Evolutionary conservation across 37 sponge, comb jelly and placozoan species (phyloP).

Genomic region (Petrosia ficiformis): DNA sequence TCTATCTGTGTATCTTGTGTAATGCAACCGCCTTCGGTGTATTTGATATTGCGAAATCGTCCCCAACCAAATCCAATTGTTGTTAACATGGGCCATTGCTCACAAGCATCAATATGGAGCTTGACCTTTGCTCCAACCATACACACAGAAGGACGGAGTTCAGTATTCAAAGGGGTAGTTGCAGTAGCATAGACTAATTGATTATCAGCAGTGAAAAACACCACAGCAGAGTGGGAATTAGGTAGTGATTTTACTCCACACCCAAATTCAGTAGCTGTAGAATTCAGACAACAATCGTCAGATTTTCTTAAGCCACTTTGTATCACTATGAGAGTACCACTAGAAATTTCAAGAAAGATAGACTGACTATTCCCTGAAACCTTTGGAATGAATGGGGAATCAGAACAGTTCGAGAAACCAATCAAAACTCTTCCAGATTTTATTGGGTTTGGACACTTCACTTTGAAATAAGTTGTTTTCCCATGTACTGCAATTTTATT

Average conservation of each 20-base stretch:
- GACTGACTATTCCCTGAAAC: background rate
- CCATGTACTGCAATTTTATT: background rate
- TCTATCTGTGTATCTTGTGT: too few relatives aligned
- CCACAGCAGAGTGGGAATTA: background rate
- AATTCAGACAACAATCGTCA: background rate
- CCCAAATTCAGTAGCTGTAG: slow-evolving; percentile 16
- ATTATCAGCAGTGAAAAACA: slow-evolving; percentile 53
- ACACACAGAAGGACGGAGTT: slow-evolving; percentile 19
- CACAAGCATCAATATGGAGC: slow-evolving; percentile 38
- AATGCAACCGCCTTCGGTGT: slow-evolving; percentile 10
- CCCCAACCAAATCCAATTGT: slow-evolving; percentile 68
- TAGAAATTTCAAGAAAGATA: slow-evolving; percentile 12
- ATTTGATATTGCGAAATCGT: slow-evolving; percentile 13
- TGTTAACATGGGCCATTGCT: slow-evolving; percentile 50
- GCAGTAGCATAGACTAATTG: slow-evolving; percentile 26
- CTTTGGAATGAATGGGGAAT: slow-evolving; percentile 7
- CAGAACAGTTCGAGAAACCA: slow-evolving; percentile 19
- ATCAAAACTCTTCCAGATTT: slow-evolving; percentile 27
- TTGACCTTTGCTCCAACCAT: slow-evolving; percentile 25
- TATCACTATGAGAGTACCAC: slow-evolving; percentile 1
- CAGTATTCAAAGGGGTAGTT: background rate
- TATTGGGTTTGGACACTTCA: background rate
- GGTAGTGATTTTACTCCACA: slow-evolving; percentile 31
- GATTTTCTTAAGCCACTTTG: slow-evolving; percentile 3
- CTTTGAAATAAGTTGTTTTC: slow-evolving; percentile 15